Evolutionary conservation across 2,113 vertebrate species (phyloP).

Genomic region (Okapia johnstoni): DNA sequence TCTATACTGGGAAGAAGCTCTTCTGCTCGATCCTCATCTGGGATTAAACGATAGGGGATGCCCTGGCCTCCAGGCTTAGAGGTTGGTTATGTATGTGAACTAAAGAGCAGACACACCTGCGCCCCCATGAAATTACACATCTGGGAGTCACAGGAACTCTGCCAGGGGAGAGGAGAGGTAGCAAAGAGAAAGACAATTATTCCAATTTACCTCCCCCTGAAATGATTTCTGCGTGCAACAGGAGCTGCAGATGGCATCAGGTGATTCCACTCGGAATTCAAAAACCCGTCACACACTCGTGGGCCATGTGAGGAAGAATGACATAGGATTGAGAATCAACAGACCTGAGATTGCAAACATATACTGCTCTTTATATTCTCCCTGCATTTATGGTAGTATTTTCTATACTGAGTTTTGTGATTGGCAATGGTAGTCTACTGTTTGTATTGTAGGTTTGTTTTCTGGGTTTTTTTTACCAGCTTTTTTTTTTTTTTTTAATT

Average conservation of each 20-base stretch:
- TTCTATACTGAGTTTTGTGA: not conserved
- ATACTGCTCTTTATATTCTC: not conserved
- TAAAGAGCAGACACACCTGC: conserved; percentile 15
- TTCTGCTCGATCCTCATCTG: not conserved
- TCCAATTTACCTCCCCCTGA: not conserved
- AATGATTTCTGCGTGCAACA: conserved; percentile 12
- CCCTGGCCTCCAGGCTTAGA: not conserved
- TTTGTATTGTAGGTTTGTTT: not conserved
- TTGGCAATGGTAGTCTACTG: not conserved
- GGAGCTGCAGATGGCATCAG: not conserved
- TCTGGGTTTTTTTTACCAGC: not conserved
- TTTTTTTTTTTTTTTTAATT: not conserved
- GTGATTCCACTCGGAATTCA: conserved; percentile 21
- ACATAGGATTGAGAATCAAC: not conserved
- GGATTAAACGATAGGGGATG: not conserved
- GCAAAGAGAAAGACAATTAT: conserved; percentile 11
- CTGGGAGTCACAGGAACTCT: not conserved
- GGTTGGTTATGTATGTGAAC: conserved; percentile 36
- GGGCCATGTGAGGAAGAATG: not conserved
- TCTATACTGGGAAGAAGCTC: not conserved
- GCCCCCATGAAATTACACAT: conserved; percentile 3
- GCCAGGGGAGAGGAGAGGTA: not conserved
- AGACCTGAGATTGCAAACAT: not conserved
- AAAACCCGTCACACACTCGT: not conserved
- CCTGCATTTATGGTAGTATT: not conserved